Evolutionary conservation across 2,888 invertebrate species (phyloP).

Genomic region (Aricia artaxerxes): DNA sequence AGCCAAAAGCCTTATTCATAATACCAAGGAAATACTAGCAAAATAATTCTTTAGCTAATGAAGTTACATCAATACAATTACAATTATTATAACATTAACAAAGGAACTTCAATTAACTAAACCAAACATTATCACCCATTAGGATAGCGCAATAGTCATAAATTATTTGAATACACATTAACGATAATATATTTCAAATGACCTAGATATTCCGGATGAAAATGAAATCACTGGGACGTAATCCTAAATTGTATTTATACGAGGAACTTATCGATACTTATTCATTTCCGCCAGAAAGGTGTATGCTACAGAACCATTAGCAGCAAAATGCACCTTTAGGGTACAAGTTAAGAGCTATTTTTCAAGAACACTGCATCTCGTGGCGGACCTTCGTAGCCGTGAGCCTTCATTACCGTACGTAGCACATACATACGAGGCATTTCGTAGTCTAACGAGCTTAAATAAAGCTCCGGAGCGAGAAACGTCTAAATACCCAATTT

Average conservation of each 20-base stretch:
- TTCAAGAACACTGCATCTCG: background rate
- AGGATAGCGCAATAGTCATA: background rate
- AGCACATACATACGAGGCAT: conserved; percentile 46
- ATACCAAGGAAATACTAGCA: background rate
- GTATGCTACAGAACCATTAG: background rate
- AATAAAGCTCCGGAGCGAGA: background rate
- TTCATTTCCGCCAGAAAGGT: background rate
- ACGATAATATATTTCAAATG: conserved; percentile 13
- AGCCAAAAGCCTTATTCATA: too few relatives aligned
- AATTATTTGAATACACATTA: conserved; percentile 5
- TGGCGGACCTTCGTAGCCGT: conserved; percentile 39
- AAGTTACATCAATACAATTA: background rate
- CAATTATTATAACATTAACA: background rate
- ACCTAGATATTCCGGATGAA: conserved; percentile 17
- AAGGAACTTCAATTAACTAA: background rate
- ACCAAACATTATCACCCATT: background rate
- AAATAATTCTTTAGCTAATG: background rate
- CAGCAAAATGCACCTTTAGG: background rate
- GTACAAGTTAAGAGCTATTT: background rate
- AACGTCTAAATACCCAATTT: conserved; percentile 20
- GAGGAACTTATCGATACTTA: conserved; percentile 8
- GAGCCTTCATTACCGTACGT: conserved; percentile 53
- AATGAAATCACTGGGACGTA: conserved; percentile 19
- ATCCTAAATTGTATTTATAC: conserved; percentile 25
- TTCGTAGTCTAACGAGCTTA: conserved; percentile 28